These are phyloP conservation scores for Phaenicophaeus curvirostris DNA, from an alignment of 2,797 vertebrate genomes.

Conservation along the genomic window DNA sequence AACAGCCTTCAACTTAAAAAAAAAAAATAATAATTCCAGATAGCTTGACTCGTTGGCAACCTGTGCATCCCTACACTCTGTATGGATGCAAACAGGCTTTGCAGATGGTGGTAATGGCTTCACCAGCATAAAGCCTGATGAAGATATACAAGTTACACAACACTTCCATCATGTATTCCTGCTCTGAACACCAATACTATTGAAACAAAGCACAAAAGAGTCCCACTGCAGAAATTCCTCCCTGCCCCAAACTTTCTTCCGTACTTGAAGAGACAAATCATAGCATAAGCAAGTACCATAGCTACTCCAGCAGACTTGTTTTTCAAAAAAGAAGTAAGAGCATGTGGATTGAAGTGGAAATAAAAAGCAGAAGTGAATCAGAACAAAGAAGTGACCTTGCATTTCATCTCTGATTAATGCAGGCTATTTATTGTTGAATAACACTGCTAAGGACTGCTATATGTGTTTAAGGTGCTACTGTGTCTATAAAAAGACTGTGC, in stretches of 20 bases:
- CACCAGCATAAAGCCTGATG: neutral
- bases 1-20: too few species aligned
- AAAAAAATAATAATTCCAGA: neutral
- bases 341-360: neutral
- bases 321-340: neutral
- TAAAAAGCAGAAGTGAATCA: neutral
- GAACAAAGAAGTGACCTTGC: neutral
- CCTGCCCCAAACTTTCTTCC: neutral
- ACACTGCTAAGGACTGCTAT: neutral
- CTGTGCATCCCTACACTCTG: neutral
- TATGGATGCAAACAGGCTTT: neutral
- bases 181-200: neutral
- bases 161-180: neutral
- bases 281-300: neutral
- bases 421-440: neutral
- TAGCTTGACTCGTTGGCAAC: neutral
- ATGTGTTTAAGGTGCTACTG: neutral
- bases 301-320: neutral
- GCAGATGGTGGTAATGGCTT: neutral
- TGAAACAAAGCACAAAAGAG: neutral
- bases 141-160: neutral
- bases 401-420: neutral
- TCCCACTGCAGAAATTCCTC: neutral
- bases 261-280: neutral
- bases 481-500: neutral